Conservation (phyloP, 2,113 vertebrate genomes). For the Serilophus lunatus region DNA sequence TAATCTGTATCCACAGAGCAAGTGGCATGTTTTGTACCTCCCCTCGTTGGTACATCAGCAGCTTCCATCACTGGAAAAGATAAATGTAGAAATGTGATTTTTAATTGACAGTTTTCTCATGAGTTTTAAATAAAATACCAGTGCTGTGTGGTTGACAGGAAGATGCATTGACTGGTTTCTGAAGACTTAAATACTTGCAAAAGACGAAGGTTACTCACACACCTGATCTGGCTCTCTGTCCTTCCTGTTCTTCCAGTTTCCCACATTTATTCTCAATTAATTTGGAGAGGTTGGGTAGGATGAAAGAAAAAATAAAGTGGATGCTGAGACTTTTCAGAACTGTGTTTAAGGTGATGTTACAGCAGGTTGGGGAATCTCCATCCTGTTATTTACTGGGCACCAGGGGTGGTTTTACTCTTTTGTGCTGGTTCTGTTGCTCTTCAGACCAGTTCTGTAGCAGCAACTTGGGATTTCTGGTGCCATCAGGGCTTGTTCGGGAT, state of each 20-base stretch:
- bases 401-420: neutral
- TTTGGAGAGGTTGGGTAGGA: neutral
- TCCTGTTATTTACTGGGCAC: neutral
- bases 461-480: neutral
- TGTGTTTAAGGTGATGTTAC: fast-evolving
- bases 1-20: neutral
- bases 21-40: neutral
- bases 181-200: neutral
- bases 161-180: neutral
- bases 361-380: neutral
- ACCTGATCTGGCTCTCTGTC: neutral
- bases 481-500: neutral
- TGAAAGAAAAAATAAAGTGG: neutral
- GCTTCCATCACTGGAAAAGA: neutral
- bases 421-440: neutral
- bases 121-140: fast-evolving
- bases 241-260: neutral
- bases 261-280: neutral
- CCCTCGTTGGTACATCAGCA: neutral
- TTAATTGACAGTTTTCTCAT: neutral
- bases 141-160: neutral
- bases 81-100: neutral
- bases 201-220: neutral
- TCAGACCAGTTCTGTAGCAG: neutral
- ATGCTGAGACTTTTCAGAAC: neutral